Percentiles rank a stretch among this genome's conserved stretches.
Conservation (phyloP, 2,888 invertebrate genomes). For the Ornithoptera alexandrae region DNA sequence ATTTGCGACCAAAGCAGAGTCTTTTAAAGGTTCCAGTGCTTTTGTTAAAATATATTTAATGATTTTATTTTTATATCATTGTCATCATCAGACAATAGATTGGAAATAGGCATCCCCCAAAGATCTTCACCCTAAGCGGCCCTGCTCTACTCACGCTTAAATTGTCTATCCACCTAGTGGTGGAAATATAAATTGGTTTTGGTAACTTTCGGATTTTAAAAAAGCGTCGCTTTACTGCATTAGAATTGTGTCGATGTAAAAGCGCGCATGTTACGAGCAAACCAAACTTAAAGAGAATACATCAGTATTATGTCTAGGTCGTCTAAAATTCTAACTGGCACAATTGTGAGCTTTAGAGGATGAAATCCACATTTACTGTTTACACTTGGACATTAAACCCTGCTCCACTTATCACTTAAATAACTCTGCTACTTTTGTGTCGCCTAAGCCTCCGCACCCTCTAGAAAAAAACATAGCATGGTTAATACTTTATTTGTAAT, state of each 20-base stretch:
- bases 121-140: too few species aligned
- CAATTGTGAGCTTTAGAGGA: conserved; percentile 73
- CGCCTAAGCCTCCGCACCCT: conserved; percentile 64
- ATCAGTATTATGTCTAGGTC: conserved; percentile 48
- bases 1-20: neutral
- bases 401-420: conserved; percentile 68
- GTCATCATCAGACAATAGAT: too few species aligned
- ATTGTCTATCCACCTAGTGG: too few species aligned
- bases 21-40: too few species aligned
- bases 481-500: neutral
- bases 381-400: conserved; percentile 61
- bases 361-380: conserved; percentile 51
- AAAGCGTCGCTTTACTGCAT: neutral
- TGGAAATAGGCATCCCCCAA: too few species aligned
- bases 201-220: neutral
- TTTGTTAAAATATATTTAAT: too few species aligned
- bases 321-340: conserved; percentile 72
- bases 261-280: too few species aligned
- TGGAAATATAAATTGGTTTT: too few species aligned
- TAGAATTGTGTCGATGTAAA: neutral
- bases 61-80: too few species aligned
- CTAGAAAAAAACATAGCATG: conserved; percentile 41
- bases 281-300: conserved; percentile 2
- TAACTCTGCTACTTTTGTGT: conserved; percentile 40
- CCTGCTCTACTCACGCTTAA: too few species aligned